Conservation (phyloP, 2,797 vertebrate species). For the Allobates femoralis region DNA sequence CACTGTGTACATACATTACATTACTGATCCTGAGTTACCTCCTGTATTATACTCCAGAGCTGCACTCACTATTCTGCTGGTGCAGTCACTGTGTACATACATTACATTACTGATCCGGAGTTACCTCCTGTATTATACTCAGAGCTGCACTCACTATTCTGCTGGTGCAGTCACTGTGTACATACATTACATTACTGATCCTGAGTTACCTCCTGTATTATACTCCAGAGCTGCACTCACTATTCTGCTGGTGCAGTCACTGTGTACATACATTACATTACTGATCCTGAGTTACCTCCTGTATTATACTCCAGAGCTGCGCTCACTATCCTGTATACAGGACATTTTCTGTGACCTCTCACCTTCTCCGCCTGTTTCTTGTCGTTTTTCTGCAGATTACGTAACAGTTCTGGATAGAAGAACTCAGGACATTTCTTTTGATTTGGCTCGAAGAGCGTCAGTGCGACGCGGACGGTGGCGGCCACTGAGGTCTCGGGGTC, state of each 20-base stretch:
- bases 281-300: neutral
- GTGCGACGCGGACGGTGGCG: slow-evolving; percentile 76
- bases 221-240: slow-evolving; percentile 3
- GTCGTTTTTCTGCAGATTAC: slow-evolving; percentile 69
- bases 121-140: slow-evolving; percentile 6
- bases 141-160: too few species aligned
- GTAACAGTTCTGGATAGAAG: slow-evolving; percentile 84
- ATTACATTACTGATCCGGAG: neutral
- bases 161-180: too few species aligned
- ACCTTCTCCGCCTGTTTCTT: slow-evolving; percentile 76
- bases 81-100: too few species aligned
- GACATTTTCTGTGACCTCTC: neutral
- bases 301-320: neutral
- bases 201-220: neutral
- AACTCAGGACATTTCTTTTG: slow-evolving; percentile 88
- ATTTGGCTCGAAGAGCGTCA: slow-evolving; percentile 85
- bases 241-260: slow-evolving; percentile 10
- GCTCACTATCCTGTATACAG: neutral
- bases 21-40: too few species aligned
- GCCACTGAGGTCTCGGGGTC: slow-evolving; percentile 68
- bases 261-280: neutral
- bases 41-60: too few species aligned
- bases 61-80: too few species aligned
- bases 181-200: too few species aligned
- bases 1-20: too few species aligned